Base-by-base conservation (phyloP, 1,140 invertebrate genomes). In the Drosophila rufa region DNA sequence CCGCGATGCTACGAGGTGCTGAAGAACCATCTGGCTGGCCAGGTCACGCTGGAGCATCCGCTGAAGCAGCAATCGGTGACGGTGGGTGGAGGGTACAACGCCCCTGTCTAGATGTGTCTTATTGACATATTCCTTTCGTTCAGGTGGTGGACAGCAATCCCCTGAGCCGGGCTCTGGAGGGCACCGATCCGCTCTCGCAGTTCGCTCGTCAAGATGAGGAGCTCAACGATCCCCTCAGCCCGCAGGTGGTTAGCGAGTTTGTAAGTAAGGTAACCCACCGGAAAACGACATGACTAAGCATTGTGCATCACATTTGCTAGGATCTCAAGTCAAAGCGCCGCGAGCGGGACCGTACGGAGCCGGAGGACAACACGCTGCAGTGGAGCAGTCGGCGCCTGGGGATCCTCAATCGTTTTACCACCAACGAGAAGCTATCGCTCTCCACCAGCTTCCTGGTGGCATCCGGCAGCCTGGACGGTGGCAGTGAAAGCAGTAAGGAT, bases 371-470 rank as follows among this genome's bases (percentile, higher is more conserved):
- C 50, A 94, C 96, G 74, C 95, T 97, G 83, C 94, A 96, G 50
- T 99, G 98, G 98, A 94, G 93, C 78, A 90, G 94, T 6, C 95
- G 96, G 76, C 95, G 96, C 80, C 91, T 94, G 71, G 93, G 93
- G 7, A 98, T 99, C 86, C 93, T 99, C 6, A 96, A 95, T 70
- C 97, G 97, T 93, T 99, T 97, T 82, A 98, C 97, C 43, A 99
- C 98, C 53, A 97, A 96, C 30, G 97, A 98, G 93, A 98, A 98
- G 92, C 93, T 98, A 48, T 97, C 97, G 7, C 97, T 98, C 78
- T 95, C 97, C 9, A 97, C 97, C 27, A 98, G 97, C 93, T 98
- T 97, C 92, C 93, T 98, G 36, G 75, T 77, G 19, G 48, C 64
- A 8, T 77, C 81, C 2, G 68, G 66, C 14, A 77, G 50, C 40